Evolutionary conservation across 2,888 invertebrate genomes (phyloP), one percentile per base, ranked within the genome.

Genomic region (Eilema sororculum): DNA sequence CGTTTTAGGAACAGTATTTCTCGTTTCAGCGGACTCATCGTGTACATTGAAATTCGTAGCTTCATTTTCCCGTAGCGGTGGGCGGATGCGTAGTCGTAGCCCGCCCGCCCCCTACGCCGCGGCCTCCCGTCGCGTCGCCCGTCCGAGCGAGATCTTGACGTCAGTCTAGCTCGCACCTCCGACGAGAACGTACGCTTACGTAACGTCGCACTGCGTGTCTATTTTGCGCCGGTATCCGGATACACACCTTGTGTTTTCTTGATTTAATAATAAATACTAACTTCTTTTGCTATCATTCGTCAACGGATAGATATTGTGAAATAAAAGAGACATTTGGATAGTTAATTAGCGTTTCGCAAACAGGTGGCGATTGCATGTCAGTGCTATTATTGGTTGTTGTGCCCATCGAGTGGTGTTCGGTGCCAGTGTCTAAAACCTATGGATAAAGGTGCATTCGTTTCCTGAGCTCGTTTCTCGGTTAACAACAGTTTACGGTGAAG

Each of bases 51-150:
- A 90, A 89, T 82, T 88, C 90, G 91, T 91, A 91, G 92, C 88
- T 85, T 80, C 77, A 84, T 88, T 90, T 90, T 86, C 83, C 86
- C 91, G 93, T 93, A 93, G 93, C 86, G 82, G 86, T 89, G 93
- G 93, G 93, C 92, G 93, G 93, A 87, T 86, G 88, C 84, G 87
- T 86, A 83, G 65, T 65, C 88, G 91, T 92, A 91, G 91, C 86
- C 83, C 88, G 86, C 87, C 86, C 83, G 84, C 84, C 84, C n/a
- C 85, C 82, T 84, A 84, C 79, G 78, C 84, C 65, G 62, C 80
- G 77, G 83, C 86, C 80, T 80, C 77, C 83, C 82, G 80, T 75
- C 83, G 81, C 77, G 80, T 75, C 83, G 82, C 77, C 84, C 80
- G 75, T 77, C 76, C 83, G 78, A 78, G 78, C 77, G 79, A 79